phyloP scores from a whole-genome alignment of 2,113 vertebrate genomes.

The Psilopogon haemacephalus region DNA sequence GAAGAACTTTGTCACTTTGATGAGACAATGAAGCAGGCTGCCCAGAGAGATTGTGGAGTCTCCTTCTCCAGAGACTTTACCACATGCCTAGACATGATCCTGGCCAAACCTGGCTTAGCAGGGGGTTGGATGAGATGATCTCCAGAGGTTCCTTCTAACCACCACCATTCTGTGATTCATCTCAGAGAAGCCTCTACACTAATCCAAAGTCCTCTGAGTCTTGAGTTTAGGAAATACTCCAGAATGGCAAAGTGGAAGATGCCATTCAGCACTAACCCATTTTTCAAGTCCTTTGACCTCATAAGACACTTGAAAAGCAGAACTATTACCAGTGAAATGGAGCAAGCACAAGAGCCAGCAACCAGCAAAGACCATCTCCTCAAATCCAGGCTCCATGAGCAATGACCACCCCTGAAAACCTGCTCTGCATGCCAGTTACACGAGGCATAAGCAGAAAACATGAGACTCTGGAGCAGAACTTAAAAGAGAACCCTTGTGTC shows the following conservation, averaged over 20 bases:
- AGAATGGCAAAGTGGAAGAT: neutral
- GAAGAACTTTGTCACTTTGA: too few relatives aligned
- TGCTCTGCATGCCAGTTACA: neutral
- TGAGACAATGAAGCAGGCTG: too few relatives aligned
- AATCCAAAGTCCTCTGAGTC: neutral
- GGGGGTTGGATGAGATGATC: too few relatives aligned
- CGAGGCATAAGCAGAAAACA: accelerated
- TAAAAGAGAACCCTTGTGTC: neutral
- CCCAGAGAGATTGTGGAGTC: too few relatives aligned
- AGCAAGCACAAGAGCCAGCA: neutral
- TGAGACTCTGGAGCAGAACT: neutral
- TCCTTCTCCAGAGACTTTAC: too few relatives aligned
- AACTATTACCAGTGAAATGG: neutral
- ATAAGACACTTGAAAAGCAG: neutral
- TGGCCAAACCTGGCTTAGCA: too few relatives aligned
- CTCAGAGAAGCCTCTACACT: neutral
- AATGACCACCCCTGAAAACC: neutral
- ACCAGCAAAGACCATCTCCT: neutral
- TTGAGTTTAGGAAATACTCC: neutral
- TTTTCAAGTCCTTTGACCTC: neutral
- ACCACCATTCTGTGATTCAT: too few relatives aligned
- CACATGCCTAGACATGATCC: too few relatives aligned
- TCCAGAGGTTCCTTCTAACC: too few relatives aligned
- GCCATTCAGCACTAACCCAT: neutral
- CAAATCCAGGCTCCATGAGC: neutral